phyloP scores from a whole-genome alignment of 2,113 vertebrate species.

The Oreochromis niloticus region DNA sequence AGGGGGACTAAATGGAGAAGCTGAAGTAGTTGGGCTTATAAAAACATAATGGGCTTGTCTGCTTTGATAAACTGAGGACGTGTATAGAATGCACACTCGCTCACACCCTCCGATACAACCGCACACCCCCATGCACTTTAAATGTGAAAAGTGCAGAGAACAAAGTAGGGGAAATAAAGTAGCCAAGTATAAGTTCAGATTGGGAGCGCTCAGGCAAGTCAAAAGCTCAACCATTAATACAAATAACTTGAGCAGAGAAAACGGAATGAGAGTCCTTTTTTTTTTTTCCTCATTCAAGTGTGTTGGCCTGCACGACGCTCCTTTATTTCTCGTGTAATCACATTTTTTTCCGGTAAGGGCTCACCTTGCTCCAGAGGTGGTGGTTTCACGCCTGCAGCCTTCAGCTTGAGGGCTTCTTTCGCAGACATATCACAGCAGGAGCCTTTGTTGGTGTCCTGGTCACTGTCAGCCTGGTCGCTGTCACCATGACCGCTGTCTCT shows the following conservation, averaged over 20 bases:
- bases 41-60: slow-evolving; percentile 79
- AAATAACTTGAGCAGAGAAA: not conserved
- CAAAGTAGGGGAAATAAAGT: slow-evolving; percentile 41
- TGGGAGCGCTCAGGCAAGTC: slow-evolving; percentile 1
- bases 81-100: slow-evolving; percentile 50
- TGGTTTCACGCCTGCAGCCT: slow-evolving; percentile 90
- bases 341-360: slow-evolving; percentile 56
- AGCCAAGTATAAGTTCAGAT: slow-evolving; percentile 15
- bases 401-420: slow-evolving; percentile 98
- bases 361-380: slow-evolving; percentile 96
- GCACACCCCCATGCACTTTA: not conserved
- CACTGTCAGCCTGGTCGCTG: slow-evolving; percentile 99
- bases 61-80: slow-evolving; percentile 70
- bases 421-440: slow-evolving; percentile 99
- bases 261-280: not conserved
- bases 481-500: slow-evolving; percentile 99
- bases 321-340: not conserved
- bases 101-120: slow-evolving; percentile 19
- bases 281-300: not conserved
- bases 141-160: slow-evolving; percentile 37
- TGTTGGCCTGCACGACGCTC: not conserved
- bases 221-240: slow-evolving; percentile 2
- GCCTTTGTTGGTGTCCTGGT: slow-evolving; percentile 99
- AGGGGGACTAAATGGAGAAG: slow-evolving; percentile 73
- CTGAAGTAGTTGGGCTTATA: slow-evolving; percentile 78